Base-by-base conservation (phyloP, 1,140 invertebrate genomes). In the Whitmania pigra region DNA sequence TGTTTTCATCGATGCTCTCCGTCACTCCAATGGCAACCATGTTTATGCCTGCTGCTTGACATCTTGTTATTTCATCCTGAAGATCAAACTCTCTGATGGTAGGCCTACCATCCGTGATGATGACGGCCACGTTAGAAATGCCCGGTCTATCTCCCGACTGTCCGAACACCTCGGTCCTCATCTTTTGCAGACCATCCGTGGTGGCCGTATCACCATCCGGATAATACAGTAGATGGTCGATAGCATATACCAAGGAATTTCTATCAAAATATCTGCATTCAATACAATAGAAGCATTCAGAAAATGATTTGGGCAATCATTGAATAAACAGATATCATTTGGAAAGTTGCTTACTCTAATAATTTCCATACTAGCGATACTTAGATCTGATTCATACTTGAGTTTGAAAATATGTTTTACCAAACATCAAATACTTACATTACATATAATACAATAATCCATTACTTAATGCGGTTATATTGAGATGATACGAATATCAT, bases 61-160 rank as follows among this genome's bases (percentile, higher is more conserved):
- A 53, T 18, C 17, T 27, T 25, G 40, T 29, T 22, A 71, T 60
- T 29, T 49, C 71, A 11, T 29, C 4, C 40, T 25, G 53, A 7
- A 63, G 15, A 27, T 36, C n/a, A 9, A 0, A 15, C 7, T 6
- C 31, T 31, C 20, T 27, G 9, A 54, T n/a, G 22, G 71, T 71
- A 0, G 71, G 53, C 31, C 36, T 55, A 5, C 71, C 71, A 27
- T 71, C 71, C 0, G 71, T 71, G 43, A 71, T 71, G 9, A 71
- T 60, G 49, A 71, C 25, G 54, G 71, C 71, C 25, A 60, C 17
- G 25, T 74, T 74, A 31, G 29, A 6, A 7, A 67, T 71, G 22
- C 72, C 71, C 25, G 74, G 67, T 13, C 74, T 57, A 25, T 74
- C 71, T 11, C 71, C 71, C 25, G 43, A 17, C 27, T 15, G 27